A percentile compares a stretch with the other conserved stretches of the same genome.
Evolutionary conservation across 2,797 vertebrate species (phyloP).

Genomic region (Eleutherodactylus coqui): DNA sequence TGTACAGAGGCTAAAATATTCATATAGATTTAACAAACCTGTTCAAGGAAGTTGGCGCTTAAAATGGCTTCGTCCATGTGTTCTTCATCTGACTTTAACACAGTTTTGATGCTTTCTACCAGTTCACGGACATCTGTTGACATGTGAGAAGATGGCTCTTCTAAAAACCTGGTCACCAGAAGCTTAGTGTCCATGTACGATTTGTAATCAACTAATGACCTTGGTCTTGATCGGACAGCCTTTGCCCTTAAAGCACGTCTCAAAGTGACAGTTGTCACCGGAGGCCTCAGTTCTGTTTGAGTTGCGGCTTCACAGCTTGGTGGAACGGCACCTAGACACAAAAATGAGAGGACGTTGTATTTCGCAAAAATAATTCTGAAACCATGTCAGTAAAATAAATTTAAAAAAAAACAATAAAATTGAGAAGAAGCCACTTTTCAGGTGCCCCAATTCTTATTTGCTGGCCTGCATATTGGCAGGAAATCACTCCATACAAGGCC

Average conservation of each 20-base stretch:
- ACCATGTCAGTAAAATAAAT: background rate
- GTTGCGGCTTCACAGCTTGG: conserved; percentile 76
- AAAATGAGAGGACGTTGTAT: background rate
- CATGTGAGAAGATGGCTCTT: conserved; percentile 80
- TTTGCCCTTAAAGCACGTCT: conserved; percentile 65
- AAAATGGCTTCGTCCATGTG: conserved; percentile 86
- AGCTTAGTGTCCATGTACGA: conserved; percentile 83
- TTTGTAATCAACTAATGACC: conserved; percentile 82
- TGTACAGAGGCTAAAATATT: too few species aligned
- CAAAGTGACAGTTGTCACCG: conserved; percentile 68
- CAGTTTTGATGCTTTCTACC: conserved; percentile 83
- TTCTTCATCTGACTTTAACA: conserved; percentile 85
- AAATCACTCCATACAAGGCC: too few species aligned
- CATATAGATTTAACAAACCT: conserved; percentile 70
- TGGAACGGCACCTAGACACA: conserved; percentile 68
- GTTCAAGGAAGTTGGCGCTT: conserved; percentile 85
- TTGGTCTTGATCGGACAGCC: conserved; percentile 72
- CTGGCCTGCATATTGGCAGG: too few species aligned
- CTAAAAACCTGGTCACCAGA: conserved; percentile 79
- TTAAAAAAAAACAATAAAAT: background rate
- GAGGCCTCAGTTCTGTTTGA: conserved; percentile 73
- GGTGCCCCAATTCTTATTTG: too few species aligned
- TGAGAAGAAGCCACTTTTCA: too few species aligned
- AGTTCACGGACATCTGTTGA: conserved; percentile 80
- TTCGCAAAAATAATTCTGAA: background rate